Evolutionary conservation across 2,113 vertebrate genomes (phyloP).

Genomic region (Ranitomeya variabilis): DNA sequence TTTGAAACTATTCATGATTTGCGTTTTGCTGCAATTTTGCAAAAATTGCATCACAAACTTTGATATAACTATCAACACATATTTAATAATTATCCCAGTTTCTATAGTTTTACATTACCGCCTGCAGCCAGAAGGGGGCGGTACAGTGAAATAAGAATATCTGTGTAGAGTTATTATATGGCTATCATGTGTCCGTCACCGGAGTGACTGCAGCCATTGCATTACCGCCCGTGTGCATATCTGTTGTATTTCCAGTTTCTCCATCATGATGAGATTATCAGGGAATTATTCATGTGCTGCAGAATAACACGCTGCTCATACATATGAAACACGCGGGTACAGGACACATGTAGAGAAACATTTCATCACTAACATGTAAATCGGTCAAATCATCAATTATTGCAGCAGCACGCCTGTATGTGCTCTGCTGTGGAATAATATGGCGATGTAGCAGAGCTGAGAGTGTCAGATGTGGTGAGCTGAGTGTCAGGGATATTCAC

Average conservation of each 20-base stretch:
- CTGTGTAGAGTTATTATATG: neutral
- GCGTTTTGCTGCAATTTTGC: neutral
- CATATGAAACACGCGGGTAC: neutral
- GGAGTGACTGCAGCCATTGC: neutral
- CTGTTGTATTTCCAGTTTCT: too few species aligned
- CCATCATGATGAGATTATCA: neutral
- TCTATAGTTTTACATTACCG: neutral
- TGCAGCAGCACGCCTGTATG: neutral
- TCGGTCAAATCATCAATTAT: neutral
- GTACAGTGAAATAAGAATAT: neutral
- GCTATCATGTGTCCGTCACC: neutral
- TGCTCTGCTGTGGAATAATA: neutral
- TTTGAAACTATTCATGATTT: neutral
- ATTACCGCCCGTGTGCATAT: neutral
- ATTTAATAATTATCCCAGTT: neutral
- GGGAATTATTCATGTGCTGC: constrained; percentile 11
- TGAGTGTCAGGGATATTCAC: neutral
- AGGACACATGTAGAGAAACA: neutral
- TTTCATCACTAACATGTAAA: neutral
- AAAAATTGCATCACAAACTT: neutral
- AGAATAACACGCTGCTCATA: neutral
- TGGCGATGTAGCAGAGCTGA: neutral
- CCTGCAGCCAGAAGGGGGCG: neutral
- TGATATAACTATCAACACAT: neutral
- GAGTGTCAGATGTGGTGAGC: neutral